Conservation (phyloP, 1,140 invertebrate genomes). For the Lasioglossum baleicum region DNA sequence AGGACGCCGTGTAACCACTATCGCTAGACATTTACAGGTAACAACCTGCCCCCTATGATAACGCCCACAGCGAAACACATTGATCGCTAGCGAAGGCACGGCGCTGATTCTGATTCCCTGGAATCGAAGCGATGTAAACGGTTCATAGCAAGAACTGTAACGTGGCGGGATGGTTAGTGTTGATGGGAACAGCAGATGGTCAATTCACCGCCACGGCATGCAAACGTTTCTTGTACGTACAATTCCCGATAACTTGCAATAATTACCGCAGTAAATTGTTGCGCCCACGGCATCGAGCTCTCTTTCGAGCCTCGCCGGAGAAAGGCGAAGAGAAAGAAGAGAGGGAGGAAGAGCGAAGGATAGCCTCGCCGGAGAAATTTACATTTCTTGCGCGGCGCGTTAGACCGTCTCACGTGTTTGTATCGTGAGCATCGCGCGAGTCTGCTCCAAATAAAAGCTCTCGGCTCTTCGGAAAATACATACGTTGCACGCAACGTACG, state of each 20-base stretch:
- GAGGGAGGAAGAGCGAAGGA: neutral
- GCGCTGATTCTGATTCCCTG: neutral
- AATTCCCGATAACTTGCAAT: constrained; percentile 46
- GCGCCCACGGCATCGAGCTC: neutral
- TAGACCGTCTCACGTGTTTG: neutral
- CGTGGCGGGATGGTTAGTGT: constrained; percentile 23
- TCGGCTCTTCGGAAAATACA: neutral
- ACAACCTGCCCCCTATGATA: too few species aligned
- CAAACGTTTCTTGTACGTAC: constrained; percentile 43
- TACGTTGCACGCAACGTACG: constrained; percentile 32
- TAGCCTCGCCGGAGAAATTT: constrained; percentile 5
- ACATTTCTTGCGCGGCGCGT: constrained; percentile 24
- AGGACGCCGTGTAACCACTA: too few species aligned
- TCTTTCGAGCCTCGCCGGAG: too few species aligned
- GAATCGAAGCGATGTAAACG: constrained; percentile 13
- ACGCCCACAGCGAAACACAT: too few species aligned
- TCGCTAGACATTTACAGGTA: too few species aligned
- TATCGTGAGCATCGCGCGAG: neutral
- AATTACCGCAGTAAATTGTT: constrained; percentile 43
- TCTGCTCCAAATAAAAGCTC: constrained; percentile 28
- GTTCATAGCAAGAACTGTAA: constrained; percentile 4
- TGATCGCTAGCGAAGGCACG: neutral
- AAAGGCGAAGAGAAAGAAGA: neutral
- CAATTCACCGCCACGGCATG: constrained; percentile 13
- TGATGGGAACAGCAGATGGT: constrained; percentile 29